phyloP scores from a whole-genome alignment of 2,888 invertebrate genomes.

The Digitonthophagus gazella region DNA sequence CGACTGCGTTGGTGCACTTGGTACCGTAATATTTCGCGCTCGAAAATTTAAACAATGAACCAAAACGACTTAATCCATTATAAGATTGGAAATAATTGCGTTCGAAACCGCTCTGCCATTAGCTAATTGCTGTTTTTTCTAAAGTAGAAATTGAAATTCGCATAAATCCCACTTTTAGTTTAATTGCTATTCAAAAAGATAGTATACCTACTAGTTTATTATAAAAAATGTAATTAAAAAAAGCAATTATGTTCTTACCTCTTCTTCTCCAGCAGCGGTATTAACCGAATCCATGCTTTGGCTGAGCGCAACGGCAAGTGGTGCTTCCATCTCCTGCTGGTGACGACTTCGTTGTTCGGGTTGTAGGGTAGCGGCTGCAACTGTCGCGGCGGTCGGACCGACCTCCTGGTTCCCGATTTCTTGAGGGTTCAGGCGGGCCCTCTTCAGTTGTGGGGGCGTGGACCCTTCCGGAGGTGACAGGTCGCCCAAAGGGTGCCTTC shows the following conservation, averaged over 20 bases:
- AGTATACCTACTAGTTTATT: too few relatives aligned
- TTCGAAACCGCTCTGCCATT: neutral
- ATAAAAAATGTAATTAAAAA: too few relatives aligned
- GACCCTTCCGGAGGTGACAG: slow-evolving; percentile 48
- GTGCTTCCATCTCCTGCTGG: slow-evolving; percentile 63
- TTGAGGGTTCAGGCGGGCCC: slow-evolving; percentile 49
- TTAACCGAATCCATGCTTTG: slow-evolving; percentile 98
- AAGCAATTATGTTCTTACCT: slow-evolving; percentile 67
- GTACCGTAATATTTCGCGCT: too few relatives aligned
- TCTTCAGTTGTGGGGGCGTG: slow-evolving; percentile 48
- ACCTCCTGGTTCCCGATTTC: neutral
- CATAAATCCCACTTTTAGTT: too few relatives aligned
- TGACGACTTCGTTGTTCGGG: slow-evolving; percentile 37
- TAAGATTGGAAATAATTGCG: neutral
- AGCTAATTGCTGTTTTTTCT: too few relatives aligned
- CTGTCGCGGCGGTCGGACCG: slow-evolving; percentile 37
- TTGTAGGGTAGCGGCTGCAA: slow-evolving; percentile 36
- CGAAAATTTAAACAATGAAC: too few relatives aligned
- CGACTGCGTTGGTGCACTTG: too few relatives aligned
- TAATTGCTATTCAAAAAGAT: too few relatives aligned
- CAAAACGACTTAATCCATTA: neutral
- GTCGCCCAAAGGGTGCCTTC: slow-evolving; percentile 51
- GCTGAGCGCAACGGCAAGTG: slow-evolving; percentile 76
- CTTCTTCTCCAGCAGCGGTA: slow-evolving; percentile 93
- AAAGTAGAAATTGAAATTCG: too few relatives aligned